Evolutionary conservation across 2,113 vertebrate species (phyloP).

Genomic region (Perognathus longimembris): DNA sequence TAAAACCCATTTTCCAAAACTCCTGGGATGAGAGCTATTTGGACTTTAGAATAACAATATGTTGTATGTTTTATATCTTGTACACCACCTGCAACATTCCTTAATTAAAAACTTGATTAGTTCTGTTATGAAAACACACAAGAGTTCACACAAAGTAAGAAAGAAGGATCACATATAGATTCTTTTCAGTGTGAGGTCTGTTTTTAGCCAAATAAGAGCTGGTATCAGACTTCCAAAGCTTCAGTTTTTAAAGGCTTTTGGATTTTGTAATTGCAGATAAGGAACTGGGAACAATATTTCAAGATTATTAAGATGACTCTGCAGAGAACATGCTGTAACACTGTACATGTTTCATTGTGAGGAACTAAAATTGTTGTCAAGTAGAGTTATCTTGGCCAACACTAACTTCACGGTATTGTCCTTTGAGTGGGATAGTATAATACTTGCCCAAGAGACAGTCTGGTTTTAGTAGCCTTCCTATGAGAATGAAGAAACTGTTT

Average conservation of each 20-base stretch:
- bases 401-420: not conserved
- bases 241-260: slow-evolving; percentile 10
- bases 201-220: not conserved
- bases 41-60: slow-evolving; percentile 9
- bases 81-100: not conserved
- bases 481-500: not conserved
- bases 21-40: not conserved
- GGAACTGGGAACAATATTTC: not conserved
- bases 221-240: not conserved
- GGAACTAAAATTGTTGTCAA: not conserved
- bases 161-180: not conserved
- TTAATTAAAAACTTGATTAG: not conserved
- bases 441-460: not conserved
- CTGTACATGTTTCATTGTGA: not conserved
- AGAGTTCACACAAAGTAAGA: not conserved
- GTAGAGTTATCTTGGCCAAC: not conserved
- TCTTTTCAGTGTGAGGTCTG: not conserved
- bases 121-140: not conserved
- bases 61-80: not conserved
- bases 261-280: not conserved
- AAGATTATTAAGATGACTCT: not conserved
- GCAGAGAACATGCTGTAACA: not conserved
- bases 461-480: not conserved
- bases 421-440: not conserved
- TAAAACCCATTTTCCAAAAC: slow-evolving; percentile 1